Evolutionary conservation across 2,113 vertebrate genomes (phyloP).

Genomic region (Grammomys surdaster): DNA sequence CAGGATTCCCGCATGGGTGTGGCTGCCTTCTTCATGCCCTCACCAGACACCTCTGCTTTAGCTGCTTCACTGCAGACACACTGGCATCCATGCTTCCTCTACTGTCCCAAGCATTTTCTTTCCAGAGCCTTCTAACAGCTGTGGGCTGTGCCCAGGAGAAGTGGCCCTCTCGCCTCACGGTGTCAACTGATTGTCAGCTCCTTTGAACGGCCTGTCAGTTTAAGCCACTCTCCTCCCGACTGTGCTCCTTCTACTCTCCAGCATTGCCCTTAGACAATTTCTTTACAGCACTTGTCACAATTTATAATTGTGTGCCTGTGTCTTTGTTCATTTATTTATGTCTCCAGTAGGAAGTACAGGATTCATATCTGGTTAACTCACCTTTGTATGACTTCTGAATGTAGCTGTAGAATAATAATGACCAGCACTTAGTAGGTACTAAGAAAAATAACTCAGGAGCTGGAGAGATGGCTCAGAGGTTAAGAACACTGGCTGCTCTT

Average conservation of each 20-base stretch:
- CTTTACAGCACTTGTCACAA: background rate
- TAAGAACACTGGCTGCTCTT: too few species aligned
- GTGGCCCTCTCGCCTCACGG: background rate
- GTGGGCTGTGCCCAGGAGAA: slow-evolving; percentile 1
- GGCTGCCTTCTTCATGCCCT: background rate
- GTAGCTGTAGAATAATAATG: slow-evolving; percentile 40
- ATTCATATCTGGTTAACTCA: background rate
- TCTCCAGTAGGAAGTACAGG: background rate
- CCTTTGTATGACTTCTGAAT: background rate
- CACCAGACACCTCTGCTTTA: background rate
- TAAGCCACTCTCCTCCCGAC: background rate
- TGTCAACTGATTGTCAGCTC: slow-evolving; percentile 11
- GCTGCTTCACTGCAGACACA: background rate
- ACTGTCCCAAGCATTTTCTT: background rate
- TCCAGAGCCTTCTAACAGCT: background rate
- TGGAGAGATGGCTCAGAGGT: too few species aligned
- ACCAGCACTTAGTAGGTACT: background rate
- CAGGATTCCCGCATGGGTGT: background rate
- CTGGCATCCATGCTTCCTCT: rapidly evolving
- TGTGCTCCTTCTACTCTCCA: background rate
- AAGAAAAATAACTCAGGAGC: background rate
- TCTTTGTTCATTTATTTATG: slow-evolving; percentile 12
- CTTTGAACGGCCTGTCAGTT: slow-evolving; percentile 3
- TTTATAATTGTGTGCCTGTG: background rate
- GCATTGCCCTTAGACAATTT: background rate